Conservation (phyloP, 1,140 invertebrate genomes). For the Macrotrachela quadricornifera region DNA sequence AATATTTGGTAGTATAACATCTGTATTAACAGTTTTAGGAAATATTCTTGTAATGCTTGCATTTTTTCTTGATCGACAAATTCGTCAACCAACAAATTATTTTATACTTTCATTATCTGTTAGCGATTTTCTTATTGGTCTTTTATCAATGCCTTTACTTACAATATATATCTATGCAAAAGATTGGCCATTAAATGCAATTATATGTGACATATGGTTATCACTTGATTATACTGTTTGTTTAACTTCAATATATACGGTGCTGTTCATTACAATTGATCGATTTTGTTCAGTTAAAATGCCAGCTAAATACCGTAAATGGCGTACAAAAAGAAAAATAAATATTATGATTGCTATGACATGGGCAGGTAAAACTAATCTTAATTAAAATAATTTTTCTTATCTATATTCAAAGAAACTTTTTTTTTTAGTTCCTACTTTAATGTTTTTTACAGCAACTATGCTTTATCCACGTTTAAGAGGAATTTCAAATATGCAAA, state of each 20-base stretch:
- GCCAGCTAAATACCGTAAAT: slow-evolving; percentile 81
- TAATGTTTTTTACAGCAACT: slow-evolving; percentile 91
- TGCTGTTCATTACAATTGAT: slow-evolving; percentile 91
- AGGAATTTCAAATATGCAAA: slow-evolving; percentile 61
- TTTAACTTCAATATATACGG: slow-evolving; percentile 93
- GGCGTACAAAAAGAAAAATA: slow-evolving; percentile 82
- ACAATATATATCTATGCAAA: slow-evolving; percentile 72
- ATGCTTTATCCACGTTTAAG: slow-evolving; percentile 98
- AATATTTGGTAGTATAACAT: too few species aligned
- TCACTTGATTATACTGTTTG: slow-evolving; percentile 97
- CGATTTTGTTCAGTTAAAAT: slow-evolving; percentile 97
- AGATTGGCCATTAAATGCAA: slow-evolving; percentile 82
- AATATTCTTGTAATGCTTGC: slow-evolving; percentile 90
- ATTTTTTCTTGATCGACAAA: slow-evolving; percentile 84
- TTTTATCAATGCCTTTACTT: slow-evolving; percentile 67
- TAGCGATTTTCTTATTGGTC: slow-evolving; percentile 89
- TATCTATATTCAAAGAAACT: too few species aligned
- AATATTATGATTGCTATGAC: slow-evolving; percentile 60
- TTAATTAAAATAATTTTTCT: too few species aligned
- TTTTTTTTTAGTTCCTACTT: slow-evolving; percentile 59
- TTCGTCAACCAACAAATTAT: slow-evolving; percentile 94
- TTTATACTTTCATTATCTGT: slow-evolving; percentile 94
- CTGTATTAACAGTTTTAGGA: slow-evolving; percentile 56
- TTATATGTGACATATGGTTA: slow-evolving; percentile 92
- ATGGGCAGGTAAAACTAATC: slow-evolving; percentile 37